Conservation (phyloP, 2,113 vertebrate species). For the Chaetorhynchus papuensis region DNA sequence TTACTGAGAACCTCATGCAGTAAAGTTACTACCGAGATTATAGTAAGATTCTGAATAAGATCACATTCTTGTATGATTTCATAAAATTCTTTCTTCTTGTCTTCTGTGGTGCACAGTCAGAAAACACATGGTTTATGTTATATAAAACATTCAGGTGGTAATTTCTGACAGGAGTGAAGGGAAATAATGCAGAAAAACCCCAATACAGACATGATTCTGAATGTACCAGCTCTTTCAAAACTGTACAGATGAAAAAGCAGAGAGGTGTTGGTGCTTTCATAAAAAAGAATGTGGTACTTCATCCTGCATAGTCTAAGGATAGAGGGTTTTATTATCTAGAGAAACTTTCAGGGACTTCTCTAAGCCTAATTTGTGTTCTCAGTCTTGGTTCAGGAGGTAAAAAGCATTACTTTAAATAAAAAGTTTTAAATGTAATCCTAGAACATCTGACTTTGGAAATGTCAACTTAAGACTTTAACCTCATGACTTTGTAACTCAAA, state of each 20-base stretch:
- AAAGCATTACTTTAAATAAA: neutral
- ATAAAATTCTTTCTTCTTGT: neutral
- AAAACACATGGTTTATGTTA: neutral
- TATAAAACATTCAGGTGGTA: neutral
- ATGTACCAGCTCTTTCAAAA: neutral
- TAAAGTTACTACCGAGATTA: neutral
- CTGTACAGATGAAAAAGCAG: neutral
- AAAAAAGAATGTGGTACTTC: neutral
- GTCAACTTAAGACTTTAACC: conserved; percentile 31
- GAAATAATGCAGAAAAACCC: neutral
- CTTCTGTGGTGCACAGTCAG: neutral
- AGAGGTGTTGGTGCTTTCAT: neutral
- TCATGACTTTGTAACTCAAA: neutral
- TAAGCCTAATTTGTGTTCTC: neutral
- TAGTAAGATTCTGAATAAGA: neutral
- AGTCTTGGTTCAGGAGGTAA: neutral
- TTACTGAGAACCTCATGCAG: neutral
- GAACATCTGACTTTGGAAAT: conserved; percentile 17
- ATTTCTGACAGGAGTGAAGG: neutral
- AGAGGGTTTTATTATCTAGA: neutral
- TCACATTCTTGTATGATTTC: neutral
- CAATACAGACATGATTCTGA: neutral
- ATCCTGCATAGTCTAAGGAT: neutral
- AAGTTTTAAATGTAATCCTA: neutral
- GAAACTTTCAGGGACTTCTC: neutral